A percentile compares a stretch with the other conserved stretches of the same genome.
These are phyloP conservation scores for Champsocephalus esox DNA, from an alignment of 2,797 vertebrate species.

Conservation along the genomic window DNA sequence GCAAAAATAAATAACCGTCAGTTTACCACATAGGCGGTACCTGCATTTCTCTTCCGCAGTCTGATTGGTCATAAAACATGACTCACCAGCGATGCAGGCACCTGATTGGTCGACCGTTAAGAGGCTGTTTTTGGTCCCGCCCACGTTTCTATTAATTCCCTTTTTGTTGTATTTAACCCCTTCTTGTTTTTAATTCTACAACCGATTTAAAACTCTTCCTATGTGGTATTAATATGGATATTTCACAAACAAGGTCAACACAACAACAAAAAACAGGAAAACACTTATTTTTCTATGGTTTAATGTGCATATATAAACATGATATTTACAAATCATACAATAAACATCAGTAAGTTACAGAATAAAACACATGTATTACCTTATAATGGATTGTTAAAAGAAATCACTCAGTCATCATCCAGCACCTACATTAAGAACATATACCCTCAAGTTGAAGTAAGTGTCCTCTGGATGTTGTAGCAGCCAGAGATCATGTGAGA, in stretches of 20 bases:
- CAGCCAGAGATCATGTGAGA: constrained; percentile 68
- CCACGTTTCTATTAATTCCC: neutral
- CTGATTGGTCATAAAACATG: constrained; percentile 55
- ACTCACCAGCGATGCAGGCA: accelerated
- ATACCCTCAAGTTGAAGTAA: constrained; percentile 63
- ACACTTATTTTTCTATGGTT: constrained; percentile 45
- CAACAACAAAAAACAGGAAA: constrained; percentile 18
- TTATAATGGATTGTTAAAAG: constrained; percentile 50
- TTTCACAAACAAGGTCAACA: constrained; percentile 8
- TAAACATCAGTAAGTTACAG: constrained; percentile 54
- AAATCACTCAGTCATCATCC: constrained; percentile 55
- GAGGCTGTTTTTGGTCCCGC: neutral
- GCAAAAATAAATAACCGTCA: constrained; percentile 12
- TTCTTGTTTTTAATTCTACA: neutral
- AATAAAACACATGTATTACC: constrained; percentile 65
- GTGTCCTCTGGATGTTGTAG: constrained; percentile 55
- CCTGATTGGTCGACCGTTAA: constrained; percentile 54
- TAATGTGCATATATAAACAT: constrained; percentile 80
- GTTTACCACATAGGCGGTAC: constrained; percentile 10
- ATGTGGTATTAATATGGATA: neutral
- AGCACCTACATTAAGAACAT: constrained; percentile 68
- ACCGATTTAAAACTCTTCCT: accelerated
- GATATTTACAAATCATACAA: constrained; percentile 83
- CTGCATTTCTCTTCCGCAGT: neutral
- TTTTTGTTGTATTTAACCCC: neutral